Conservation (phyloP, 2,888 invertebrate genomes). For the Sympetrum striolatum region DNA sequence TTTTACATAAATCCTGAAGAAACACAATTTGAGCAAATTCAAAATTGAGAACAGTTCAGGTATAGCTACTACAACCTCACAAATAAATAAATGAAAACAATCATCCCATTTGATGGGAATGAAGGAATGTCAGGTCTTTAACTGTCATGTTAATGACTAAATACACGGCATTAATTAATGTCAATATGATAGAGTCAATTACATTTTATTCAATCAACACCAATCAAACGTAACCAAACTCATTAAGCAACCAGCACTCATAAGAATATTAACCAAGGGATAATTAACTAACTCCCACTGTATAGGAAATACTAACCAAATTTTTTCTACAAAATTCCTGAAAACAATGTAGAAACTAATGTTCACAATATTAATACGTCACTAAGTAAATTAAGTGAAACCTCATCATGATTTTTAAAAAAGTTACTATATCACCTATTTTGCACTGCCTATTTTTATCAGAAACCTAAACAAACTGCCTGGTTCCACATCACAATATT, state of each 20-base stretch:
- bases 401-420: background rate
- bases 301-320: background rate
- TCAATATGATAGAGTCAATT: background rate
- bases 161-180: background rate
- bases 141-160: background rate
- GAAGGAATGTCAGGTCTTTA: slow-evolving; percentile 17
- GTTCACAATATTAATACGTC: background rate
- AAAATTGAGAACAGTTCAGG: slow-evolving; percentile 26
- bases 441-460: background rate
- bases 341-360: no score
- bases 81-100: background rate
- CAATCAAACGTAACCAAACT: background rate
- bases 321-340: no score
- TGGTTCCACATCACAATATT: slow-evolving; percentile 41
- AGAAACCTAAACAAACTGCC: slow-evolving; percentile 18
- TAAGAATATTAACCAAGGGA: background rate
- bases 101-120: slow-evolving; percentile 24
- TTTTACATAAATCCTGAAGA: slow-evolving; percentile 15
- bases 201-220: background rate
- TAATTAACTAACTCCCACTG: background rate
- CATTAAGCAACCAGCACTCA: background rate
- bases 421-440: background rate
- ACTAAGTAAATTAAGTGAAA: background rate
- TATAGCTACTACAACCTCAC: background rate
- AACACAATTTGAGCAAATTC: slow-evolving; percentile 32